Conservation (phyloP, 2,888 invertebrate species). For the Heliothis peltigera region DNA sequence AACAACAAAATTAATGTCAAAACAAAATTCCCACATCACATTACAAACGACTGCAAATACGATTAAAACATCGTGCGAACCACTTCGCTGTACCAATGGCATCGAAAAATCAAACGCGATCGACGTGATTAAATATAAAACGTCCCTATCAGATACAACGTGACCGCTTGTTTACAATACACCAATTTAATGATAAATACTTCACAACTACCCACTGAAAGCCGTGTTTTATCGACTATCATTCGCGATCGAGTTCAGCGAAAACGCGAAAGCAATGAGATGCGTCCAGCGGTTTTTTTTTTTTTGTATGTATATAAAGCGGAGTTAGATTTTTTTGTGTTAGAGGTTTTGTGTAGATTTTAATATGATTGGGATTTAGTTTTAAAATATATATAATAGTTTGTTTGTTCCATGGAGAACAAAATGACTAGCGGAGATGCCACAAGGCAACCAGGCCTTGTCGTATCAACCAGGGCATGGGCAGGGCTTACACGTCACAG, state of each 20-base stretch:
- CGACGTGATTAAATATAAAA: constrained; percentile 34
- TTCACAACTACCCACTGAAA: constrained; percentile 59
- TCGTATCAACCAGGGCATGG: too few species aligned
- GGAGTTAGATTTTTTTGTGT: constrained; percentile 3
- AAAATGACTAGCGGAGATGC: too few species aligned
- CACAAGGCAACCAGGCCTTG: too few species aligned
- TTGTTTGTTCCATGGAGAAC: too few species aligned
- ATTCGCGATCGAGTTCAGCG: constrained; percentile 48
- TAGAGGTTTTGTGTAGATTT: background rate
- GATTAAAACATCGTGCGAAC: background rate
- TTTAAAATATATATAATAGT: background rate
- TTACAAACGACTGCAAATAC: too few species aligned
- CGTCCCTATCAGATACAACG: constrained; percentile 41
- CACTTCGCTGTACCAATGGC: constrained; percentile 3
- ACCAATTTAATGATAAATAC: constrained; percentile 68
- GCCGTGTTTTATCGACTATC: constrained; percentile 47
- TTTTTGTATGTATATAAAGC: background rate
- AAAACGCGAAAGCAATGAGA: constrained; percentile 39
- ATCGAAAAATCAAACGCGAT: constrained; percentile 40
- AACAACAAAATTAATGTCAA: too few species aligned
- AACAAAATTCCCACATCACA: too few species aligned
- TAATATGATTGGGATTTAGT: background rate
- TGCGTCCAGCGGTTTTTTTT: constrained; percentile 9
- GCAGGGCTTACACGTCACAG: too few species aligned
- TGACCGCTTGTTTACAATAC: constrained; percentile 55